A percentile compares a stretch with the other conserved stretches of the same genome.
These are phyloP conservation scores for Anser cygnoides DNA, from an alignment of 2,113 vertebrate genomes.

Conservation along the genomic window DNA sequence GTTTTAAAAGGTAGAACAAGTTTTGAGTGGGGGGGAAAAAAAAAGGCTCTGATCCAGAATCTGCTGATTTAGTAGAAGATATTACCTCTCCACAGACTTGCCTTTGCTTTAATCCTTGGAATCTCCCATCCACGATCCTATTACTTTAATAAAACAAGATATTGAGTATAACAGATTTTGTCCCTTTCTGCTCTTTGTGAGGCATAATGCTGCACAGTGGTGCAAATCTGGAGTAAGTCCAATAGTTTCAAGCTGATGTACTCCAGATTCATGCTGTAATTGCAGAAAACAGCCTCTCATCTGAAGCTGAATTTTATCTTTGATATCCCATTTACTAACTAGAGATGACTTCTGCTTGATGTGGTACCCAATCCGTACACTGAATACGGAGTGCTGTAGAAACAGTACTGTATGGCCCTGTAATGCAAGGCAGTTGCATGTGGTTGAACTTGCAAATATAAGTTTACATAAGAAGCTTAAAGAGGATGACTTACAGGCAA, in stretches of 20 bases:
- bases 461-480: background rate
- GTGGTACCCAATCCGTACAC: background rate
- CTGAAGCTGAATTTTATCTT: background rate
- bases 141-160: background rate
- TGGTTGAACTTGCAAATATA: background rate
- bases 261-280: background rate
- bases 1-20: background rate
- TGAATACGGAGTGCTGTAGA: background rate
- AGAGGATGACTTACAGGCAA: background rate
- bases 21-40: background rate
- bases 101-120: background rate
- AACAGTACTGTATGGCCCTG: background rate
- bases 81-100: background rate
- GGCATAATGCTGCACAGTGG: fast-evolving
- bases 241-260: background rate
- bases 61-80: background rate
- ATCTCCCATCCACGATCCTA: background rate
- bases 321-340: background rate
- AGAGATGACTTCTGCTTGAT: background rate
- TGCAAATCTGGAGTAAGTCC: background rate
- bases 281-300: background rate
- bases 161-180: background rate
- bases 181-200: background rate
- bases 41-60: background rate
- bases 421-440: background rate